Conservation (phyloP, 1,140 invertebrate genomes). For the Cryptotermes secundus region DNA sequence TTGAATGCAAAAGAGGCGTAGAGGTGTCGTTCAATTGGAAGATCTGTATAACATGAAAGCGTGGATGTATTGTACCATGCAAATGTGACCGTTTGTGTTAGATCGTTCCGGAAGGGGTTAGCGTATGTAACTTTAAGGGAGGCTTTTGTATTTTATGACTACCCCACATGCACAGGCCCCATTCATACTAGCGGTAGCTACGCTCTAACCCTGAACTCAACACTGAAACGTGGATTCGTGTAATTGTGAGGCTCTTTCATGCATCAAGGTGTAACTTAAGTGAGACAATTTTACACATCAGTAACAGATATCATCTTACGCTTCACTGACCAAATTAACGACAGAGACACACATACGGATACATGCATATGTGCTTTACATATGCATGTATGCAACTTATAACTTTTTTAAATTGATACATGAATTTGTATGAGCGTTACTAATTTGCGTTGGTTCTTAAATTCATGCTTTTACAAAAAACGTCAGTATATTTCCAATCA, state of each 20-base stretch:
- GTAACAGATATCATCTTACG: background rate
- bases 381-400: no score
- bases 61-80: background rate
- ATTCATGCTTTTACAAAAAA: no score
- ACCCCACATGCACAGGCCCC: background rate
- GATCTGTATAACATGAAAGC: conserved; percentile 7
- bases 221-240: background rate
- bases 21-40: background rate
- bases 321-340: no score
- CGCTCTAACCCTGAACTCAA: background rate
- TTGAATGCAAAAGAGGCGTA: background rate
- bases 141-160: background rate
- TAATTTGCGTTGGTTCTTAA: no score
- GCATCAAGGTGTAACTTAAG: background rate
- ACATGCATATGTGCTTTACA: no score
- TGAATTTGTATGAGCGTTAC: no score
- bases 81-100: background rate
- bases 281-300: background rate
- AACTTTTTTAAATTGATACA: no score
- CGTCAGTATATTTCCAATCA: no score
- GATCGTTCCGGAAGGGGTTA: background rate
- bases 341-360: no score
- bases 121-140: background rate
- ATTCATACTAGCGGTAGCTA: background rate
- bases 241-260: background rate